Conservation (phyloP, 2,113 vertebrate species). For the Phalacrocorax pelagicus region DNA sequence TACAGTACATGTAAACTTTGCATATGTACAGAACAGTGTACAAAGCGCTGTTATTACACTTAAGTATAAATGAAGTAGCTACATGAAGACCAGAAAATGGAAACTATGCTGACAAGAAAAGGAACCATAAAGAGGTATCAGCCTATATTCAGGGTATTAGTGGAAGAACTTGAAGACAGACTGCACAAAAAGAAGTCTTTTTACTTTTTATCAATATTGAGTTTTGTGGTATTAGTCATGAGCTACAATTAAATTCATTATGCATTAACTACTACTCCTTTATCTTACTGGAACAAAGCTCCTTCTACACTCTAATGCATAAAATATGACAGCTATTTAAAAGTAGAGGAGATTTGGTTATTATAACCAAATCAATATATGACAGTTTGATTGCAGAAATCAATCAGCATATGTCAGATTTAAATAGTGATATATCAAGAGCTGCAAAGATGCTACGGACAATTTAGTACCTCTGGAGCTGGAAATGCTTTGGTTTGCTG, state of each 20-base stretch:
- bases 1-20: not conserved
- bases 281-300: not conserved
- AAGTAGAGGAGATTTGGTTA: not conserved
- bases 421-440: not conserved
- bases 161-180: not conserved
- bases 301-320: not conserved
- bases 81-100: not conserved
- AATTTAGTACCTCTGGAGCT: not conserved
- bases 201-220: not conserved
- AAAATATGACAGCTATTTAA: not conserved
- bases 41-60: not conserved
- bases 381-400: not conserved
- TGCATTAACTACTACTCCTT: not conserved
- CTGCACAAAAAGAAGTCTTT: not conserved
- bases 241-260: not conserved
- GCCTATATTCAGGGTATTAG: not conserved
- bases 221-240: not conserved
- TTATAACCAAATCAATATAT: not conserved
- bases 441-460: not conserved
- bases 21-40: not conserved
- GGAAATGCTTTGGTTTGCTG: not conserved
- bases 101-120: not conserved
- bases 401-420: not conserved
- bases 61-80: not conserved
- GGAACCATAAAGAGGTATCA: not conserved